A percentile compares a stretch with the other conserved stretches of the same genome.
phyloP scores from a whole-genome alignment of 2,113 vertebrate species.

The Amazona vittata region DNA sequence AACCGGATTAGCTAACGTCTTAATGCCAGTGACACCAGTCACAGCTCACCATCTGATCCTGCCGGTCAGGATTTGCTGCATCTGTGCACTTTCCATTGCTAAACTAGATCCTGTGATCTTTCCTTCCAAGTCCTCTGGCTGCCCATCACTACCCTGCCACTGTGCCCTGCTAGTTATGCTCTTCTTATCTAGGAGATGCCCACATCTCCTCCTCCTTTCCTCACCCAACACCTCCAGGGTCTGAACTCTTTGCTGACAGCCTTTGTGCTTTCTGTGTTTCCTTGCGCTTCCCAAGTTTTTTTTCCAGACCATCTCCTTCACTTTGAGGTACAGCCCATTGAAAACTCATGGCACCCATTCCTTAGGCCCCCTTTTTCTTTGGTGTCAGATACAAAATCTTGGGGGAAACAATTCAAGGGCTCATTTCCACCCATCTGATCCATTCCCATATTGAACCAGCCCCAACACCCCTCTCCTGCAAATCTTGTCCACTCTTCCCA shows the following conservation, averaged over 20 bases:
- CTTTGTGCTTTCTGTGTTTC: not conserved
- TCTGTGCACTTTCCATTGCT: constrained; percentile 21
- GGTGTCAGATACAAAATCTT: fast-evolving
- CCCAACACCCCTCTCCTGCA: not conserved
- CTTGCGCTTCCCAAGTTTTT: not conserved
- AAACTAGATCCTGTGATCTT: constrained; percentile 44
- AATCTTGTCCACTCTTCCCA: not conserved
- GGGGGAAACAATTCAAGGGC: not conserved
- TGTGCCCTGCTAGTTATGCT: not conserved
- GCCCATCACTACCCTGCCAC: not conserved
- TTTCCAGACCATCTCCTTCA: not conserved
- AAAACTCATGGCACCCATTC: not conserved
- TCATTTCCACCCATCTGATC: not conserved
- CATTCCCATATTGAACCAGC: not conserved
- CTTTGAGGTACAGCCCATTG: not conserved
- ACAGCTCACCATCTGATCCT: constrained; percentile 67
- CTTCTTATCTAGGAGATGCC: not conserved
- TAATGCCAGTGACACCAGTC: constrained; percentile 67
- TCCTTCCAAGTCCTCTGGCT: not conserved
- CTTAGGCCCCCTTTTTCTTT: not conserved
- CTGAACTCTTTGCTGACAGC: not conserved
- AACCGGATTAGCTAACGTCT: constrained; percentile 59
- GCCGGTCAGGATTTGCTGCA: constrained; percentile 66
- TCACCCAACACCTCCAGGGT: not conserved
- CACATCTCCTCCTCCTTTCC: not conserved